Base-by-base conservation (phyloP, 2,888 invertebrate species). In the Homarus gammarus region DNA sequence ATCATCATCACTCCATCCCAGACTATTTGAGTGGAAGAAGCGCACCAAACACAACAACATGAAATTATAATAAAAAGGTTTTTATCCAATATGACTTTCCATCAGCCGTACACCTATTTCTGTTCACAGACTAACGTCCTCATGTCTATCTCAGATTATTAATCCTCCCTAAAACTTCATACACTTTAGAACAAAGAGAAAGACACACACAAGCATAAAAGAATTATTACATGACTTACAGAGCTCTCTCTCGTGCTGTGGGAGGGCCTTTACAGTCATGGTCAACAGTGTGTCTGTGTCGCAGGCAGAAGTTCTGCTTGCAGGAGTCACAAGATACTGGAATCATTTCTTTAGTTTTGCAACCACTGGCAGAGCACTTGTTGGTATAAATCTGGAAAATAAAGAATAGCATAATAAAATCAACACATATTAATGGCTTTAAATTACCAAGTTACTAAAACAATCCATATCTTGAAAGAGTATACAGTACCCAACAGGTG, bases 321-420 rank as follows among this genome's bases (percentile, higher is more conserved):
- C 91, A 91, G n/a, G 87, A 83, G 15, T 87, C 85, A 64, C 90
- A 91, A 33, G 49, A 51, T 5, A 91, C 84, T 1, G 87, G 84
- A n/a, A 90, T 72, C 85, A 91, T 70, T 27, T 91, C 91, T 68
- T 87, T 89, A 6, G 73, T 87, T 22, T 90, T 90, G 85, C 91
- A 90, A 3, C 85, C 77, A 33, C 15, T 15, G 6, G 81, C 87
- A 38, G 84, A 90, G 72, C 91, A 91, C 40, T 87, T 87, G 85
- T 90, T 91, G 10, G 82, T 87, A 49, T 84, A 91, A n/a, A 90
- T 91, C 91, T 91, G 77, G 27, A 78, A 87, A 64, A 56, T 3
- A 81, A 1, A 81, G 49, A 27, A 56, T 18, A 18, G 8, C 36
- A 12, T 36, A 10, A 73, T 10, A 12, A 73, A 73, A 36, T 44